phyloP scores from a whole-genome alignment of 2,888 invertebrate species.

The Cabera pusaria region DNA sequence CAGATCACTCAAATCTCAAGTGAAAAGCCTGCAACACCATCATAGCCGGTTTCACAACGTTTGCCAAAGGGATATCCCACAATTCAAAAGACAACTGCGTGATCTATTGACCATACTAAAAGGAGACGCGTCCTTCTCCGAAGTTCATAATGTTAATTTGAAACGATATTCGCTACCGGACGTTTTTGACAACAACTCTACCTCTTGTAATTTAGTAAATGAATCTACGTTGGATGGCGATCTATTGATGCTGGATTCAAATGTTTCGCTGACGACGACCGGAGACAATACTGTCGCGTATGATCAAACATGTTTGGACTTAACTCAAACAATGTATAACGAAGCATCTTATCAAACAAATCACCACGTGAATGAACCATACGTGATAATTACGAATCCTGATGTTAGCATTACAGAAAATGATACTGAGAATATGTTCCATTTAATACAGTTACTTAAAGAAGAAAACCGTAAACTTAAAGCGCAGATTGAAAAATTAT shows the following conservation, averaged over 20 bases:
- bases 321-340: slow-evolving; percentile 52
- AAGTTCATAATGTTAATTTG: slow-evolving; percentile 45
- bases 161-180: slow-evolving; percentile 66
- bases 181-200: slow-evolving; percentile 53
- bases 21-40: slow-evolving; percentile 67
- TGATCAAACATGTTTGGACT: slow-evolving; percentile 66
- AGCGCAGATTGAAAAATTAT: slow-evolving; percentile 39
- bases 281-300: slow-evolving; percentile 60
- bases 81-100: slow-evolving; percentile 59
- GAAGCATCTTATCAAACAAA: slow-evolving; percentile 56
- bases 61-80: slow-evolving; percentile 70
- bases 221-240: slow-evolving; percentile 72
- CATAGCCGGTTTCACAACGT: slow-evolving; percentile 64
- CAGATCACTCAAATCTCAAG: slow-evolving; percentile 63
- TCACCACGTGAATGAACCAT: slow-evolving; percentile 38
- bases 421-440: slow-evolving; percentile 40
- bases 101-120: slow-evolving; percentile 59
- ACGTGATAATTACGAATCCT: slow-evolving; percentile 35
- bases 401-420: slow-evolving; percentile 39
- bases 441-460: slow-evolving; percentile 45
- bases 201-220: slow-evolving; percentile 52
- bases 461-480: slow-evolving; percentile 53
- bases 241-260: slow-evolving; percentile 72
- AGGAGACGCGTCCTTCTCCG: slow-evolving; percentile 38
- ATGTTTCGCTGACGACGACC: slow-evolving; percentile 58